phyloP scores from a whole-genome alignment of 1,140 invertebrate genomes.

The Lordiphosa mommai region DNA sequence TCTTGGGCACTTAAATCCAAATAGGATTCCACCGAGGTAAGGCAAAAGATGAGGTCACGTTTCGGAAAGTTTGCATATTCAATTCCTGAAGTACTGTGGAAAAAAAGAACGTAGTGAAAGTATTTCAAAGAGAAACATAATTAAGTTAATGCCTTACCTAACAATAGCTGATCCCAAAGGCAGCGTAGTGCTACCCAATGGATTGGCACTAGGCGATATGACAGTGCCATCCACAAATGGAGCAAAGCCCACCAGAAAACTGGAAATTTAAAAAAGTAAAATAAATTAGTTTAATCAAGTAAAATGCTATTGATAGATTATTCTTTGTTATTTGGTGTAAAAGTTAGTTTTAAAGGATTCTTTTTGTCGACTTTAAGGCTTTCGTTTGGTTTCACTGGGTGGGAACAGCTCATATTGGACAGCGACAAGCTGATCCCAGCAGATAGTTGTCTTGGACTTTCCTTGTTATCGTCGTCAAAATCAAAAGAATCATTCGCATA shows the following conservation, averaged over 20 bases:
- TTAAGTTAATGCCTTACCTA: conserved; percentile 41
- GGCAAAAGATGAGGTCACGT: conserved; percentile 87
- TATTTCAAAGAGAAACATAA: too few species aligned
- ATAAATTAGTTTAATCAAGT: not conserved
- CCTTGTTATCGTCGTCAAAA: too few species aligned
- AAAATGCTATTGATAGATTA: too few species aligned
- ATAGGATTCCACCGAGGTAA: conserved; percentile 88
- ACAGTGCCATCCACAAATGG: conserved; percentile 93
- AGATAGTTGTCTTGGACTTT: too few species aligned
- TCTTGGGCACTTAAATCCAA: conserved; percentile 88
- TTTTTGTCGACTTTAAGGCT: not conserved
- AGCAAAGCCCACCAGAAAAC: conserved; percentile 92
- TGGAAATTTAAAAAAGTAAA: conserved; percentile 19
- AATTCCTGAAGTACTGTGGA: conserved; percentile 84
- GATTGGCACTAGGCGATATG: conserved; percentile 82
- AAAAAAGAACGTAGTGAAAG: not conserved
- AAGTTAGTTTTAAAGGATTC: conserved; percentile 1
- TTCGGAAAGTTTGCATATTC: conserved; percentile 92
- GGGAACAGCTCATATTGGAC: too few species aligned
- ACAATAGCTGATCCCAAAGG: conserved; percentile 78
- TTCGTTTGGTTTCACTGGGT: too few species aligned
- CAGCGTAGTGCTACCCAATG: conserved; percentile 63
- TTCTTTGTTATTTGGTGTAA: too few species aligned
- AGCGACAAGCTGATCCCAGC: too few species aligned
- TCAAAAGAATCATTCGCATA: too few species aligned